Evolutionary conservation across 2,113 vertebrate species (phyloP).

Genomic region (Hipposideros armiger): DNA sequence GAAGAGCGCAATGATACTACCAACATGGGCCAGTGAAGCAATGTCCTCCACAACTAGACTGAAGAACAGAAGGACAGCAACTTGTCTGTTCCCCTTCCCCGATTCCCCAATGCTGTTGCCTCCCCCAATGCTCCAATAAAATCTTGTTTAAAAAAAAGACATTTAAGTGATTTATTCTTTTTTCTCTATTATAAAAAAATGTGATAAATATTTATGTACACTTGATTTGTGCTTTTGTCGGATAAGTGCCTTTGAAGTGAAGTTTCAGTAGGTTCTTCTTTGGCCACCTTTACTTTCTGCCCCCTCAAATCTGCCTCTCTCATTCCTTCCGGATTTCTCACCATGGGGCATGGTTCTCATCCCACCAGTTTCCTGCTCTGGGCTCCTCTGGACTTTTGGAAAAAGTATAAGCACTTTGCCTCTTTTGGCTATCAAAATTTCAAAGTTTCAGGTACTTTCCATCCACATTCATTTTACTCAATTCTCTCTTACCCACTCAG

Average conservation of each 20-base stretch:
- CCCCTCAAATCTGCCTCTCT: background rate
- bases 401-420: background rate
- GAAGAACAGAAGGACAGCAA: no score
- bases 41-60: no score
- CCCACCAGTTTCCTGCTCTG: background rate
- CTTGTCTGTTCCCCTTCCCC: no score
- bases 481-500: background rate
- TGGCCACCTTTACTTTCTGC: background rate
- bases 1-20: no score
- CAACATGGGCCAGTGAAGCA: no score
- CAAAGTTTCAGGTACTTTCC: conserved; percentile 25
- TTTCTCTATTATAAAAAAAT: conserved; percentile 10
- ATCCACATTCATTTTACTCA: background rate
- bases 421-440: background rate
- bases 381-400: background rate
- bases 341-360: background rate
- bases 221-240: background rate
- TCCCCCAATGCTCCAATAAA: no score
- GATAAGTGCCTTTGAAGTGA: background rate
- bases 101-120: no score
- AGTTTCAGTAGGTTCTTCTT: background rate
- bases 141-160: no score
- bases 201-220: background rate
- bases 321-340: background rate
- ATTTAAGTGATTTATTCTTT: background rate